Percentiles rank a stretch among this genome's conserved stretches.
Evolutionary conservation across 2,797 vertebrate species (phyloP).

Genomic region (Melanotaenia maccullochi): DNA sequence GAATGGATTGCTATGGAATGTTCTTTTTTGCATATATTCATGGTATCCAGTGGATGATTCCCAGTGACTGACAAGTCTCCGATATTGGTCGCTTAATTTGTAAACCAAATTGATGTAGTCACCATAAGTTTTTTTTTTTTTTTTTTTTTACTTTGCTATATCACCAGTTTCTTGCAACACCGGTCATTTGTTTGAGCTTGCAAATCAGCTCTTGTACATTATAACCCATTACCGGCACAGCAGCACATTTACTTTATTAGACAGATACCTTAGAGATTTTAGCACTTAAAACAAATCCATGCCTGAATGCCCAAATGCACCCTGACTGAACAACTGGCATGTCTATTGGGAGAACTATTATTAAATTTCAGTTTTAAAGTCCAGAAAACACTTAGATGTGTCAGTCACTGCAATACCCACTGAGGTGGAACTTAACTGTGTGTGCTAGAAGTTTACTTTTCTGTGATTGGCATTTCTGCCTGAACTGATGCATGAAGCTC

Average conservation of each 20-base stretch:
- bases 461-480: conserved; percentile 28
- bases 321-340: not conserved
- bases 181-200: not conserved
- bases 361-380: conserved; percentile 1
- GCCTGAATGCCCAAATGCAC: not conserved
- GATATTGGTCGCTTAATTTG: not conserved
- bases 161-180: conserved; percentile 3
- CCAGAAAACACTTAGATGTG: not conserved
- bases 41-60: not conserved
- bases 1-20: not conserved
- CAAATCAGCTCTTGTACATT: not conserved
- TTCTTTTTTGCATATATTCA: not conserved
- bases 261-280: conserved; percentile 5
- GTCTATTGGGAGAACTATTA: not conserved
- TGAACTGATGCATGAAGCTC: conserved; percentile 18
- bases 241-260: conserved; percentile 1
- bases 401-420: not conserved
- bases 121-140: not conserved
- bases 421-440: not conserved
- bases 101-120: too few species aligned
- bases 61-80: not conserved
- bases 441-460: conserved; percentile 19
- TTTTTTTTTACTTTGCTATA: not conserved
- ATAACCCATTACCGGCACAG: not conserved
- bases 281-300: conserved; percentile 4